Evolutionary conservation across 2,113 vertebrate species (phyloP).

Genomic region (Anguilla japonica): DNA sequence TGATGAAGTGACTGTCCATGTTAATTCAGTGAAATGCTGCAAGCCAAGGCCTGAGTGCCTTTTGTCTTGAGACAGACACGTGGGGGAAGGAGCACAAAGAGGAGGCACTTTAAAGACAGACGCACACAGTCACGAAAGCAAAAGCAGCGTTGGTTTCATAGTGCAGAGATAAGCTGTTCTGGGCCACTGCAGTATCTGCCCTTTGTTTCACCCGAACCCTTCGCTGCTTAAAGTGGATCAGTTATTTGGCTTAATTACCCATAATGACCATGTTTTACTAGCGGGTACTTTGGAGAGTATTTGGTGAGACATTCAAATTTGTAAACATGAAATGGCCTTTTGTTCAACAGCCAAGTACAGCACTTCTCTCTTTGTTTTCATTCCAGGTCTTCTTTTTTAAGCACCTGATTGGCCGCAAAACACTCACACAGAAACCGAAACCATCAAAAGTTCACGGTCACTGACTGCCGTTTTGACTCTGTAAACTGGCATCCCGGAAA

Average conservation of each 20-base stretch:
- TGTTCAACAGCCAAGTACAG: background rate
- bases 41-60: background rate
- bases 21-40: background rate
- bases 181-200: background rate
- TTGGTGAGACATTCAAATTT: background rate
- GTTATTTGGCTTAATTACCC: background rate
- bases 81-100: background rate
- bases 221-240: background rate
- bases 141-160: background rate
- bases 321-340: background rate
- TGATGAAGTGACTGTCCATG: background rate
- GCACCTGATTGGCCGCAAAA: background rate
- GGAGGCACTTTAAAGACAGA: background rate
- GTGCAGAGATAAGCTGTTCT: background rate
- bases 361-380: background rate
- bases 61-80: background rate
- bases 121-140: background rate
- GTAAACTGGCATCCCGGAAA: background rate
- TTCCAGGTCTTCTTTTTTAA: background rate
- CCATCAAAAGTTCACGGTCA: background rate
- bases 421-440: background rate
- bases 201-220: background rate
- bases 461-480: background rate
- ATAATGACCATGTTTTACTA: background rate
- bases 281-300: background rate